Percentiles rank a stretch among this genome's conserved stretches.
These are phyloP conservation scores for Brachionus koreanus DNA, from an alignment of 1,140 invertebrate genomes.

Conservation along the genomic window DNA sequence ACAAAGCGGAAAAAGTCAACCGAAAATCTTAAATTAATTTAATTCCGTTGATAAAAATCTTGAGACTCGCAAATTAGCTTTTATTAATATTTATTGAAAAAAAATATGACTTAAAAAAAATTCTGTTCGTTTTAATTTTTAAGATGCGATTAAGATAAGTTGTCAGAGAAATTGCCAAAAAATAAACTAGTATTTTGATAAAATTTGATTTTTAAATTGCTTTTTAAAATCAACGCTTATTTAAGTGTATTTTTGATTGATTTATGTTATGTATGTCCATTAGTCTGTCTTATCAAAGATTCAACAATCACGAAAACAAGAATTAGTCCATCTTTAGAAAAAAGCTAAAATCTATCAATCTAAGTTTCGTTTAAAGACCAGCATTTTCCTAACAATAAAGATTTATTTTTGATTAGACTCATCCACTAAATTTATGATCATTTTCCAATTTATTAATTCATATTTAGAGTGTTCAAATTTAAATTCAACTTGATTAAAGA, in stretches of 20 bases:
- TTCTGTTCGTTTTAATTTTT: background rate
- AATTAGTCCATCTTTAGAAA: background rate
- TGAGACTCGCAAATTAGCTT: background rate
- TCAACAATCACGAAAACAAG: background rate
- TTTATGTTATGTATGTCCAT: background rate
- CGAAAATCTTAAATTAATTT: background rate
- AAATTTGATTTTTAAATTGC: background rate
- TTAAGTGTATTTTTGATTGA: background rate
- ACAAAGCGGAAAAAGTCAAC: background rate
- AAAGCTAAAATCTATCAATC: background rate
- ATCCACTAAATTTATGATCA: background rate
- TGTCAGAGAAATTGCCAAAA: background rate
- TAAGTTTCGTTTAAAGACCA: background rate
- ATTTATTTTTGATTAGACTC: conserved; percentile 1
- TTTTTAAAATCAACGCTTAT: background rate
- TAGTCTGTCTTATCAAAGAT: background rate
- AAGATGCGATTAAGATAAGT: background rate
- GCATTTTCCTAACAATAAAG: background rate
- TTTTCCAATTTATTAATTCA: background rate
- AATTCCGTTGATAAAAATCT: background rate
- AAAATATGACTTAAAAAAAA: background rate
- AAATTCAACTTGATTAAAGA: background rate
- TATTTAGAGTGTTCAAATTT: background rate
- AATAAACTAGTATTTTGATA: background rate
- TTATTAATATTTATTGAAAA: background rate